These are phyloP conservation scores for Potorous gilbertii DNA, from an alignment of 2,797 vertebrate species.

Conservation along the genomic window DNA sequence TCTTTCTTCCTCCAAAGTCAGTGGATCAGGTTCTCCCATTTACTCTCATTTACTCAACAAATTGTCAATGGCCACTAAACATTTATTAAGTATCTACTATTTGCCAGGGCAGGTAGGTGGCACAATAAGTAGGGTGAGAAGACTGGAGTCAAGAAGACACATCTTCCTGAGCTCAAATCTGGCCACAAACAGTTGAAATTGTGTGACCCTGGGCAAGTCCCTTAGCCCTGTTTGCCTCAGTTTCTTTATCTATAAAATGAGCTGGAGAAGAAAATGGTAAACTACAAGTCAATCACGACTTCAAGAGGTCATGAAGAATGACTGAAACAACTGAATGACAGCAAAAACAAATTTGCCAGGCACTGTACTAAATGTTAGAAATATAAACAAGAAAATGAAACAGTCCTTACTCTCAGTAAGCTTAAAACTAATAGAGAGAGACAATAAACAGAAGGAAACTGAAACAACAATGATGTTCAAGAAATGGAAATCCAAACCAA, in stretches of 20 bases:
- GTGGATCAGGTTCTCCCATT: neutral
- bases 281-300: too few relatives aligned
- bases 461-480: neutral
- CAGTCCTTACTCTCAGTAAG: neutral
- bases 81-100: too few relatives aligned
- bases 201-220: too few relatives aligned
- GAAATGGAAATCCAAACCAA: neutral
- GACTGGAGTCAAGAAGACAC: too few relatives aligned
- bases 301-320: neutral
- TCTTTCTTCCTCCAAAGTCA: conserved; percentile 27
- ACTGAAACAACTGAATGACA: neutral
- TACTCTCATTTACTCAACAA: conserved; percentile 20
- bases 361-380: neutral
- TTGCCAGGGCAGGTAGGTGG: too few relatives aligned
- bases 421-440: neutral
- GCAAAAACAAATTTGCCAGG: neutral
- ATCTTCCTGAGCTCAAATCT: too few relatives aligned
- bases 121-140: too few relatives aligned
- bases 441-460: neutral
- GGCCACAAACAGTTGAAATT: too few relatives aligned
- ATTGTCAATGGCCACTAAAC: neutral
- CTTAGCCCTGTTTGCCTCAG: too few relatives aligned
- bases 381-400: neutral
- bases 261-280: too few relatives aligned
- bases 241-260: too few relatives aligned